Evolutionary conservation across 2,113 vertebrate species (phyloP).

Genomic region (Zosterops pallidus): DNA sequence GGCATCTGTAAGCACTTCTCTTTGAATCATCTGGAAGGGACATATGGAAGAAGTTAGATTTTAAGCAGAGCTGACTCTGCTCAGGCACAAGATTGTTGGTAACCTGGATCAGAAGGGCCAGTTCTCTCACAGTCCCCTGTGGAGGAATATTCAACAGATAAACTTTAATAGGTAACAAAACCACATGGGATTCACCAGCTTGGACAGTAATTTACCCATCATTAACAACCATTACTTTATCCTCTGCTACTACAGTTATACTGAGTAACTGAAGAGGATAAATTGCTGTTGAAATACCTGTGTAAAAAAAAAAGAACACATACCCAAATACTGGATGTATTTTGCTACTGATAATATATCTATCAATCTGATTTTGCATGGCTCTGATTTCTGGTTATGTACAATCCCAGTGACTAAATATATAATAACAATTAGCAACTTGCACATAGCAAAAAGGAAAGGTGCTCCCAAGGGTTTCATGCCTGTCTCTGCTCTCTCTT

Average conservation of each 20-base stretch:
- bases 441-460: background rate
- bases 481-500: background rate
- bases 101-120: background rate
- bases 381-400: background rate
- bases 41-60: background rate
- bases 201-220: background rate
- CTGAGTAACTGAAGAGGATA: background rate
- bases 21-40: background rate
- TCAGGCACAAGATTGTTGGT: background rate
- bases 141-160: background rate
- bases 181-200: background rate
- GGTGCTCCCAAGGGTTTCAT: background rate
- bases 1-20: background rate
- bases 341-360: background rate
- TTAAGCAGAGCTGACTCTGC: background rate
- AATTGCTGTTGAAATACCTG: background rate
- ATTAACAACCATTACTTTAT: background rate
- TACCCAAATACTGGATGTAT: background rate
- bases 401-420: background rate
- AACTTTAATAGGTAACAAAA: background rate
- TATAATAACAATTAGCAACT: background rate
- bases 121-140: background rate
- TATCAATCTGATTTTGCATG: background rate
- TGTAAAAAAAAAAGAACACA: background rate
- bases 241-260: background rate